Percentiles rank a stretch among this genome's conserved stretches.
These are phyloP conservation scores for Ondatra zibethicus DNA, from an alignment of 2,113 vertebrate species.

Conservation along the genomic window DNA sequence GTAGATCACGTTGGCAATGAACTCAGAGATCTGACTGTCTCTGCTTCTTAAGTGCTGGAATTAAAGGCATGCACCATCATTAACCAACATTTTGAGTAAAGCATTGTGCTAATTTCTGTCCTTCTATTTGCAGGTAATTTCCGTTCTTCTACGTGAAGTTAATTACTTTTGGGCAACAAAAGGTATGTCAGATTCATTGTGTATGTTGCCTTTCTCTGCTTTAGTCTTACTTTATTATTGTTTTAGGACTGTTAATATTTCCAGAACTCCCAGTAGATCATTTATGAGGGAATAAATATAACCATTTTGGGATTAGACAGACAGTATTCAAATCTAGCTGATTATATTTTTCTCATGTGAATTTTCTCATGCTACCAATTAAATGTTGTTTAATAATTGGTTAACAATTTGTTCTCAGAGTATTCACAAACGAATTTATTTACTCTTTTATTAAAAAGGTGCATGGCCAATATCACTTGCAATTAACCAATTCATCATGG, in stretches of 20 bases:
- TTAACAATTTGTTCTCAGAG: slow-evolving; percentile 58
- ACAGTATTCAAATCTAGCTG: not conserved
- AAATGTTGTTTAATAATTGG: slow-evolving; percentile 7
- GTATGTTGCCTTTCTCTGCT: not conserved
- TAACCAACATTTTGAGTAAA: not conserved
- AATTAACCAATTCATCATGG: slow-evolving; percentile 72
- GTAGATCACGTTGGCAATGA: not conserved
- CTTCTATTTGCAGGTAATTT: not conserved
- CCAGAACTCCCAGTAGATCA: not conserved
- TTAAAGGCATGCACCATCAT: not conserved
- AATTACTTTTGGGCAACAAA: not conserved
- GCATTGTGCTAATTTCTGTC: not conserved
- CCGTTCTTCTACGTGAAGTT: not conserved
- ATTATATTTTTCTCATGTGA: not conserved
- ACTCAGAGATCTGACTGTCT: not conserved
- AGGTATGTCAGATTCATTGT: not conserved
- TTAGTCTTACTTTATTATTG: not conserved
- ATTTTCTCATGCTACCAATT: not conserved
- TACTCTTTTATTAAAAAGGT: slow-evolving; percentile 63
- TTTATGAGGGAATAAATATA: not conserved
- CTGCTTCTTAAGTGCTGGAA: not conserved
- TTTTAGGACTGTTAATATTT: not conserved
- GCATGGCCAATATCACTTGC: slow-evolving; percentile 66
- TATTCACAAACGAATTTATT: slow-evolving; percentile 58
- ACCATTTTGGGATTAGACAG: not conserved